Evolutionary conservation across 2,888 invertebrate genomes (phyloP), one percentile per base, ranked within the genome.

Genomic region (Phytoseiulus persimilis): DNA sequence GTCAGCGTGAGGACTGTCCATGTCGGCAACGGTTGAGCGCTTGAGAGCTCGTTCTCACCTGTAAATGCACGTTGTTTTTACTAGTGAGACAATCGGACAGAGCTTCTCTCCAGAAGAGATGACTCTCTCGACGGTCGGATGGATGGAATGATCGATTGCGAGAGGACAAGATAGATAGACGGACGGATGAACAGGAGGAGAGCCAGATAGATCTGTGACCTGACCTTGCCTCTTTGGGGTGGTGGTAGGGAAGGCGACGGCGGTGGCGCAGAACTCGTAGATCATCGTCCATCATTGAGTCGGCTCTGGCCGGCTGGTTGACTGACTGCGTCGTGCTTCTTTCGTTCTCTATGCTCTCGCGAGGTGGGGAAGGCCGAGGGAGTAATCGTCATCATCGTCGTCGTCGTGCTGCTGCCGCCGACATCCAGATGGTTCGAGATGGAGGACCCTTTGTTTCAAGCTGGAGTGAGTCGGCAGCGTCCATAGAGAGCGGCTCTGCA

Each of bases 171-270:
- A 65, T 65, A 65, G 65, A 65, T 23, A 23, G 65, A 65, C 28
- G 65, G 65, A 65, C 18, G 65, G 28, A 65, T 28, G 39, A 9
- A 39, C 9, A 65, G 65, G 65, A 18, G 65, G 65, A 65, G 65
- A 65, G 65, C 2, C 28, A 65, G 65, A 65, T 65, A 65, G 65
- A 65, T 65, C 65, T 65, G 65, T 65, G 65, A 65, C 65, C 65
- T 65, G 65, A 65, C 65, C 65, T 65, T 65, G 65, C 65, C 65
- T 65, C 65, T 65, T 65, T 65, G 65, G 65, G 65, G 65, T 65
- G 65, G 65, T 65, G 65, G 65, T 23, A 28, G 28, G 18, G 65
- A 28, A 14, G 65, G 65, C 65, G 65, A 23, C 28, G 65, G 65
- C 18, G 65, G 65, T 65, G 65, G 65, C 65, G 18, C 65, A 65